Evolutionary conservation across 2,888 invertebrate species (phyloP).

Genomic region (Autographa gamma): DNA sequence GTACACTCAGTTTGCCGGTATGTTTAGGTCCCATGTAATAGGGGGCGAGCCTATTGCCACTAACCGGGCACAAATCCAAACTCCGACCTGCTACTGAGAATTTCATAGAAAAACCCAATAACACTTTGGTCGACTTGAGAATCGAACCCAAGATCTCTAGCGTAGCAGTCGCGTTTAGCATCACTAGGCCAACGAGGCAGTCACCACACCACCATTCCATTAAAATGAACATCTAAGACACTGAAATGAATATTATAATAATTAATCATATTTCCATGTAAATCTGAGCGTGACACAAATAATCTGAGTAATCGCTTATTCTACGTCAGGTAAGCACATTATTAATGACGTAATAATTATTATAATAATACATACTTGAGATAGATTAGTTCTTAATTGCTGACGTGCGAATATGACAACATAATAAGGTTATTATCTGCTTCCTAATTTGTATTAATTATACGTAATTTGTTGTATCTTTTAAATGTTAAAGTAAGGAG

Average conservation of each 20-base stretch:
- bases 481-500: no score
- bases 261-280: constrained; percentile 29
- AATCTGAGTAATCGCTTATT: constrained; percentile 14
- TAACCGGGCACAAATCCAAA: no score
- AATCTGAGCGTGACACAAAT: constrained; percentile 13
- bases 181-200: no score
- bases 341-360: not conserved
- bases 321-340: not conserved
- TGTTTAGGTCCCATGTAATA: no score
- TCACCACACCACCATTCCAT: no score
- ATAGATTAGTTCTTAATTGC: not conserved
- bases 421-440: not conserved
- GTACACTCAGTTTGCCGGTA: no score
- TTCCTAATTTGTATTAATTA: constrained; percentile 3
- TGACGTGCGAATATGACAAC: not conserved
- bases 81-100: no score
- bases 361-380: constrained; percentile 1
- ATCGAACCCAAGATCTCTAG: no score
- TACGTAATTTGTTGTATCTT: not conserved
- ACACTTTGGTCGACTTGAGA: no score
- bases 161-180: no score
- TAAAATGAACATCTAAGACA: not conserved
- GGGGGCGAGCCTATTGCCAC: no score
- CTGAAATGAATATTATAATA: constrained; percentile 20
- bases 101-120: no score